Evolutionary conservation across 2,888 invertebrate species (phyloP), one percentile per base, ranked within the genome.

Genomic region (Chrysodeixis includens): DNA sequence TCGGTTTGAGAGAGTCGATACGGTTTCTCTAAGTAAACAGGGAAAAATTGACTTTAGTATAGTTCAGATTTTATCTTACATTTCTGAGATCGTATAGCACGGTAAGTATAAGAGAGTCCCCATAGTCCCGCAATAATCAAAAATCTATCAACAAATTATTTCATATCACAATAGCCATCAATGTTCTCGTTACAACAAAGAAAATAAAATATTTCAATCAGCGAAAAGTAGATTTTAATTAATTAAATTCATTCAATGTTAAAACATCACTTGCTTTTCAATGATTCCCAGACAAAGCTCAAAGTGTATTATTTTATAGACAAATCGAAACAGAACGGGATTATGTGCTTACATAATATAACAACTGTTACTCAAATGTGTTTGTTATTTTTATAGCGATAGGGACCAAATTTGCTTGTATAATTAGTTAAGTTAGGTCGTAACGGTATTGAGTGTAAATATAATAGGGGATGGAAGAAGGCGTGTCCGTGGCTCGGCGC

Each of bases 301-400:
- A 93, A 93, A 94, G 93, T 93, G 93, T 94, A 94, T 95, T 94
- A 95, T 94, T 94, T 94, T 92, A 94, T 94, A 91, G 91, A 92
- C 91, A 92, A 93, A 91, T 90, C 91, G 84, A 90, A 90, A 90
- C 88, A 85, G 78, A 83, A 84, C 83, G 73, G 79, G 79, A 81
- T 86, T 86, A 87, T 86, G 83, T 87, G 85, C 86, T 88, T 88
- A 90, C 83, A 86, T 87, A 87, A 84, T 82, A 72, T 75, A 72
- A 52, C 57, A 40, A 18, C 20, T 16, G 18, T 8, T 63, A 66
- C 35, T 18, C n/a, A 70, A 71, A 77, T 64, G 62, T 40, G 53
- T 61, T 52, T 72, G 79, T 66, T 83, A 79, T 30, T 0, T 0
- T 0, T 9, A n/a, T 9, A 0, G 0, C 0, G 0, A 22, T 88